Evolutionary conservation across 1,140 invertebrate species (phyloP), one percentile per base, ranked within the genome.

Genomic region (Steinernema feltiae): DNA sequence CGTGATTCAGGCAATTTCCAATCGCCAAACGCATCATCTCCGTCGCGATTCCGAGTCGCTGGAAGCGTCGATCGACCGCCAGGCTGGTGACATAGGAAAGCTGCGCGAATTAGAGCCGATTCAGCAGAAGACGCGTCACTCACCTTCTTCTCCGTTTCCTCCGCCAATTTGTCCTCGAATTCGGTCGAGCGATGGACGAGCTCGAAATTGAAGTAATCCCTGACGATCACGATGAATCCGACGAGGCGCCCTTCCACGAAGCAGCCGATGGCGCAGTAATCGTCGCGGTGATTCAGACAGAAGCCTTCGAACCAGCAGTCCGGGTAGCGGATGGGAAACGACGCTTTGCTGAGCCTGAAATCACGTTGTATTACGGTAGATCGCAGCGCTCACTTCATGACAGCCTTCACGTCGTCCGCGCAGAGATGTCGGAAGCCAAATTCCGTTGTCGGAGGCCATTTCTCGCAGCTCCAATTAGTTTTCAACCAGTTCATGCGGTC

Each of bases 261-360:
- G 53, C 53, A 63, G 12, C 53, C 53, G 53, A 63, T 63, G 53
- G 53, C 53, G 24, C 53, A 63, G 53, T 15, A 63, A 15, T 63
- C 53, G 53, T 63, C 53, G 3, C 24, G 7, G 7, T 12, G 12
- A 27, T 63, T 63, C 7, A 27, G 3, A 21, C 53, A 63, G 53
- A 63, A 63, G 53, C 24, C 24, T 3, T 63, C 12, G 53, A n/a
- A 63, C 53, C 53, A 63, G 24, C 3, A 63, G 12, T 63, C 53
- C 53, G 53, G 53, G 24, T 63, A 63, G 24, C 24, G 7, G 53
- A 63, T 12, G 3, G 53, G 53, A 27, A 63, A 63, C 53, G 24
- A 15, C 53, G 24, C 15, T 7, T 27, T 27, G 53, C 53, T 63
- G 24, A 63, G 15, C 15, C 53, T 63, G 53, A 27, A 63, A 63